Evolutionary conservation across 2,113 vertebrate genomes (phyloP).

Genomic region (Pseudopodoces humilis): DNA sequence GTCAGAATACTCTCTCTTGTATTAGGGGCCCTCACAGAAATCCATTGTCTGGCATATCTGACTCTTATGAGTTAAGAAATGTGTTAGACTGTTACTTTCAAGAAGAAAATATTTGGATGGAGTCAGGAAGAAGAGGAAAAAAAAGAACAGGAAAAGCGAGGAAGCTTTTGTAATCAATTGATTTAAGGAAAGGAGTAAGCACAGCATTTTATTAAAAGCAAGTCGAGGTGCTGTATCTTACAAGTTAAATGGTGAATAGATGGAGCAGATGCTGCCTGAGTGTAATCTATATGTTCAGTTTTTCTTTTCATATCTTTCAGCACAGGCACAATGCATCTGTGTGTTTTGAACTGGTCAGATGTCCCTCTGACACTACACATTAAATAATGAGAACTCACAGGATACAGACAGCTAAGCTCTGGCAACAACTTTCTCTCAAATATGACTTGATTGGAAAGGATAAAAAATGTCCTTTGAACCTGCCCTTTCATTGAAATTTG

Average conservation of each 20-base stretch:
- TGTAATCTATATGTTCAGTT: background rate
- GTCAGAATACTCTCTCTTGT: background rate
- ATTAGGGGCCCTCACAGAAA: background rate
- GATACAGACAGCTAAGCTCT: background rate
- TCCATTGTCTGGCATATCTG: background rate
- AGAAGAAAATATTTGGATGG: background rate
- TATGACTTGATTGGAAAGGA: background rate
- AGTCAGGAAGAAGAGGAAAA: background rate
- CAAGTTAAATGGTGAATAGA: background rate
- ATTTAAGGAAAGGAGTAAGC: background rate
- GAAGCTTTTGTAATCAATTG: background rate
- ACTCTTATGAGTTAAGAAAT: background rate
- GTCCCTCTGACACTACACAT: background rate
- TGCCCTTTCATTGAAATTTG: background rate
- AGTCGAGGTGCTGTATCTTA: background rate
- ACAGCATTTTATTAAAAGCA: background rate
- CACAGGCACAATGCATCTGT: background rate
- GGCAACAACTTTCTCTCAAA: background rate
- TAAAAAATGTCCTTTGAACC: background rate
- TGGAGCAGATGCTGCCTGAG: background rate
- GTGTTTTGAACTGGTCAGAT: background rate
- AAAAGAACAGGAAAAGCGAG: background rate
- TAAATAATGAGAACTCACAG: background rate
- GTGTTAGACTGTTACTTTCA: background rate
- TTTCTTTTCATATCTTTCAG: background rate